These are phyloP conservation scores for Lypha dubia DNA, from an alignment of 2,888 invertebrate species.

Conservation along the genomic window DNA sequence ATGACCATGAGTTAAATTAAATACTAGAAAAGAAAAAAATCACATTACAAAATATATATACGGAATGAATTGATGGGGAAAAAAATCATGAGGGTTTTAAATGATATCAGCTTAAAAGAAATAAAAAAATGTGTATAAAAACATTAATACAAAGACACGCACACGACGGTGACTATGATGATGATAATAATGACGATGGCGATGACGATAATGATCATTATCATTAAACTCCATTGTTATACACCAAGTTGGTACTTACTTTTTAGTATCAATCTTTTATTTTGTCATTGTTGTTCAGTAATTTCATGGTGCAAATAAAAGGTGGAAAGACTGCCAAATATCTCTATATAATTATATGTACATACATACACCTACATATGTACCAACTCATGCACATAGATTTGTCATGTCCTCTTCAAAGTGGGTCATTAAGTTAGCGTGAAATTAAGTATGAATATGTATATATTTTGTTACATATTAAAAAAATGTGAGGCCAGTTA, in stretches of 20 bases:
- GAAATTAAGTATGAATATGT: conserved; percentile 19
- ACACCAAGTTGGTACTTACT: conserved; percentile 57
- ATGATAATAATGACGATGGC: conserved; percentile 11
- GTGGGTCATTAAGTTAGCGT: conserved; percentile 43
- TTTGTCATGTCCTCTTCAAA: conserved; percentile 35
- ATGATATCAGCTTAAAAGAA: conserved; percentile 58
- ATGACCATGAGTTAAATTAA: conserved; percentile 58
- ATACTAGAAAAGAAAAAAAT: conserved; percentile 19
- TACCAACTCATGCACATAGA: neutral
- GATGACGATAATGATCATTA: conserved; percentile 35
- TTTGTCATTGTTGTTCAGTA: conserved; percentile 18
- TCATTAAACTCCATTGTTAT: conserved; percentile 51
- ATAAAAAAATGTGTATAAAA: conserved; percentile 43
- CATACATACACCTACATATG: neutral
- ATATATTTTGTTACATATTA: conserved; percentile 33
- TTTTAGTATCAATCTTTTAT: conserved; percentile 66
- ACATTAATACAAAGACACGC: conserved; percentile 13
- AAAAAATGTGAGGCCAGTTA: conserved; percentile 53
- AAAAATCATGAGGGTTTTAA: conserved; percentile 49
- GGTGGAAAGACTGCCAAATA: conserved; percentile 9
- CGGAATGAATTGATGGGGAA: conserved; percentile 57
- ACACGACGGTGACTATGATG: conserved; percentile 23
- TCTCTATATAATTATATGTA: neutral
- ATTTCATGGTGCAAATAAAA: conserved; percentile 39
- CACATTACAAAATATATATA: conserved; percentile 27